phyloP scores from a whole-genome alignment of 2,888 invertebrate genomes.

The Clostera curtula region DNA sequence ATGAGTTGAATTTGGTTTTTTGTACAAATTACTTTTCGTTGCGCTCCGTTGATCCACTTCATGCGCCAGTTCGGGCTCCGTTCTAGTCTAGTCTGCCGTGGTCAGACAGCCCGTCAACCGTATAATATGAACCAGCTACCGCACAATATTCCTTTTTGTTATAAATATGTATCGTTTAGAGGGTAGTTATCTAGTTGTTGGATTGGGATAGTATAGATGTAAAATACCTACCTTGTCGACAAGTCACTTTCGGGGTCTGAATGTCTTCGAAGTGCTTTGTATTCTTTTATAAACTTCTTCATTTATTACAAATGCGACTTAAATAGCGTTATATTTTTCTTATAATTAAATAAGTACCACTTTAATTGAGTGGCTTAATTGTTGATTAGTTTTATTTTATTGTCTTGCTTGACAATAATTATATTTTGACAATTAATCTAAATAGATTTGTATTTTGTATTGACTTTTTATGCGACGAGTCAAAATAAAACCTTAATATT shows the following conservation, averaged over 20 bases:
- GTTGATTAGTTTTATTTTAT: conserved; percentile 2
- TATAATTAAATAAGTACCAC: no score
- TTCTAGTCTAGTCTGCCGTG: conserved; percentile 33
- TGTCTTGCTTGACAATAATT: no score
- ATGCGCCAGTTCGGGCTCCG: conserved; percentile 45
- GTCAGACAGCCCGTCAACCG: conserved; percentile 34
- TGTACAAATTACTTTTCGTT: conserved; percentile 73
- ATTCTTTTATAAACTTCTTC: conserved; percentile 64
- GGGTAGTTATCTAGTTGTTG: no score
- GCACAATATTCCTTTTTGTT: conserved; percentile 12
- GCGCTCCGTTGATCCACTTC: conserved; percentile 69
- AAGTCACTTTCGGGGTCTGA: conserved; percentile 42
- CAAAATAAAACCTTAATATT: no score
- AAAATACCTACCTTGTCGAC: conserved; percentile 35
- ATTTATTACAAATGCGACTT: conserved; percentile 20
- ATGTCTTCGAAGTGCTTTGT: conserved; percentile 46
- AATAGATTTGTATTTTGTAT: no score
- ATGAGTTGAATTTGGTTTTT: conserved; percentile 72
- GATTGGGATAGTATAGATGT: conserved; percentile 9
- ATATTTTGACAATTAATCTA: no score
- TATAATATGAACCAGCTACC: conserved; percentile 22
- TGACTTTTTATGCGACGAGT: no score
- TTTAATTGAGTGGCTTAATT: no score
- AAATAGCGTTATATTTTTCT: no score
- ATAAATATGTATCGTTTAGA: conserved; percentile 9